Conservation (phyloP, 1,140 invertebrate genomes). For the Hylaeus anthracinus region DNA sequence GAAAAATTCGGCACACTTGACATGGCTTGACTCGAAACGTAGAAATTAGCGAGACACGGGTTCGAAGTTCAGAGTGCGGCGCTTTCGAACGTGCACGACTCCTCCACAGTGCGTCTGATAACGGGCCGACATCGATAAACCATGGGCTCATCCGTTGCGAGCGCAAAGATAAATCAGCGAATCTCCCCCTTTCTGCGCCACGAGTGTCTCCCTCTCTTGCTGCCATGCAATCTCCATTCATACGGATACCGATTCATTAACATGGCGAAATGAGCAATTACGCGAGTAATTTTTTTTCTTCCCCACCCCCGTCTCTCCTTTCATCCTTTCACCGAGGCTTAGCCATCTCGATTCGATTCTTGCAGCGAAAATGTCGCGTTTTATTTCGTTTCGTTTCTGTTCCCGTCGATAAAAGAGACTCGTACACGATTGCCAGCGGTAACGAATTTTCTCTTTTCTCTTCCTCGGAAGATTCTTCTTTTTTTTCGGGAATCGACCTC, state of each 20-base stretch:
- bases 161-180: slow-evolving; percentile 53
- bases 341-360: slow-evolving; percentile 20
- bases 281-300: slow-evolving; percentile 41
- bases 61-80: slow-evolving; percentile 35
- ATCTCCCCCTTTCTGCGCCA: slow-evolving; percentile 46
- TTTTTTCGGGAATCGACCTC: neutral
- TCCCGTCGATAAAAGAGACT: no score
- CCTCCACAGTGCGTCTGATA: slow-evolving; percentile 38
- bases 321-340: neutral
- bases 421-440: no score
- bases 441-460: no score
- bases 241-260: slow-evolving; percentile 66
- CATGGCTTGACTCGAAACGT: neutral
- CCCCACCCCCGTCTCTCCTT: neutral
- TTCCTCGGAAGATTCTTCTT: no score
- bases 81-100: slow-evolving; percentile 3
- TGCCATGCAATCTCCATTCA: slow-evolving; percentile 65
- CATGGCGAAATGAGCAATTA: slow-evolving; percentile 53
- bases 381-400: no score
- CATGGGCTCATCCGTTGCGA: slow-evolving; percentile 24
- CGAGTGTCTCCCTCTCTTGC: slow-evolving; percentile 46
- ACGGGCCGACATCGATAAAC: slow-evolving; percentile 51
- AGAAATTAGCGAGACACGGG: slow-evolving; percentile 5
- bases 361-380: neutral
- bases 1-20: no score